Evolutionary conservation across 2,113 vertebrate species (phyloP).

Genomic region (Thunnus thynnus): DNA sequence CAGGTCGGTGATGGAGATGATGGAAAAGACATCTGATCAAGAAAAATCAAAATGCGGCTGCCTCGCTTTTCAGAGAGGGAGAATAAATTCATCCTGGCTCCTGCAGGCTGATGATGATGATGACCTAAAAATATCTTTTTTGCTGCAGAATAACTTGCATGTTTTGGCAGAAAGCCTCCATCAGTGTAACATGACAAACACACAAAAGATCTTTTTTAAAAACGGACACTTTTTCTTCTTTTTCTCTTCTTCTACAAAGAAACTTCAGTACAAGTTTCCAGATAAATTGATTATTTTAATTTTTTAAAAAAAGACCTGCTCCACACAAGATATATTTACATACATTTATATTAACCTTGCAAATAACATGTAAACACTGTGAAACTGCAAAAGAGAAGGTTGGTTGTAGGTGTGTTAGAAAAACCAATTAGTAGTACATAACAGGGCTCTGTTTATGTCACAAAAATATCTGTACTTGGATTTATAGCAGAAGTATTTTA

Average conservation of each 20-base stretch:
- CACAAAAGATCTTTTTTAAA: not conserved
- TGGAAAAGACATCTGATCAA: conserved; percentile 34
- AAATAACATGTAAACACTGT: too few relatives aligned
- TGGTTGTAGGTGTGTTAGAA: too few relatives aligned
- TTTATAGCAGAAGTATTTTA: too few relatives aligned
- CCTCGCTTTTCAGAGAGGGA: conserved; percentile 33
- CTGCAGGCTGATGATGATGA: conserved; percentile 29
- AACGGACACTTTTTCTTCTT: not conserved
- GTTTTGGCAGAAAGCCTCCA: conserved; percentile 31
- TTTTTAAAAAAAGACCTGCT: too few relatives aligned
- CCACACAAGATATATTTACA: too few relatives aligned
- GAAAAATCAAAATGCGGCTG: conserved; percentile 41
- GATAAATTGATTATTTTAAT: too few relatives aligned
- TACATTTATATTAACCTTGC: too few relatives aligned
- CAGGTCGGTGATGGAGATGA: conserved; percentile 21
- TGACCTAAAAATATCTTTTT: conserved; percentile 31
- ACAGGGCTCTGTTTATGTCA: too few relatives aligned
- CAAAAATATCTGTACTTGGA: too few relatives aligned
- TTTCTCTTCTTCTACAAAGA: not conserved
- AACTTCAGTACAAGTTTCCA: not conserved
- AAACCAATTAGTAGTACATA: too few relatives aligned
- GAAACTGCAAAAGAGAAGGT: too few relatives aligned
- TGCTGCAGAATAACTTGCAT: conserved; percentile 2
- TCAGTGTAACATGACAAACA: conserved; percentile 9
- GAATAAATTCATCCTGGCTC: conserved; percentile 20